Base-by-base conservation (phyloP, 2,888 invertebrate species). In the Tetranychus truncatus region DNA sequence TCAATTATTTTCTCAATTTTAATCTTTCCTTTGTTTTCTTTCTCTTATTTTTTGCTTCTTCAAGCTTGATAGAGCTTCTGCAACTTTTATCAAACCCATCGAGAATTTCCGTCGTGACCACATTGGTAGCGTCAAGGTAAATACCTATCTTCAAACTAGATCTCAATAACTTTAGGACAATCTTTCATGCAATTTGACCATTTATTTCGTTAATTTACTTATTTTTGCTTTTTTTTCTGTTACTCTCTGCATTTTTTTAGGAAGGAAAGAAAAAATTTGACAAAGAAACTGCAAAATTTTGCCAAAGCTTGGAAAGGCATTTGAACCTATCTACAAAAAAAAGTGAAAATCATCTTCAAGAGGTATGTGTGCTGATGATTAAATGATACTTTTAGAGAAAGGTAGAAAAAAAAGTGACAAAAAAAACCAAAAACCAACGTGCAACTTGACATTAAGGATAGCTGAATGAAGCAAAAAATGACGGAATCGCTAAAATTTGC, bases 181-280 rank as follows among this genome's bases (percentile, higher is more conserved):
- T 34, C 34, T 34, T 34, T 34, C 34, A 34, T 34, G 34, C 34
- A 34, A 34, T 34, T 34, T 34, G 34, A 34, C 34, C 34, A 34
- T 34, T 34, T 34, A 34, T 34, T 34, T 34, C 34, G 87, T 93
- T 91, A 83, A 84, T 74, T 24, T 45, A 66, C 66, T 69, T 65
- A 21, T 76, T 66, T 8, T n/a, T 44, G n/a, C 45, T 34, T 18
- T 67, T 72, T 67, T 72, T 21, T 66, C n/a, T n/a, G 20, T 45
- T 45, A n/a, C 72, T 66, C 79, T 78, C 78, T 77, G 77, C 79
- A 78, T 84, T 84, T 15, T 84, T 91, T 34, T 34, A 34, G 89
- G 91, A 91, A 80, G 91, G 91, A 76, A 95, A 95, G 84, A 95
- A 96, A 85, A 94, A 94, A 84, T 97, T 95, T 85, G 95, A 96